Percentiles rank a stretch among this genome's conserved stretches.
These are phyloP conservation scores for Apis dorsata DNA, from an alignment of 1,140 invertebrate species.

Conservation along the genomic window DNA sequence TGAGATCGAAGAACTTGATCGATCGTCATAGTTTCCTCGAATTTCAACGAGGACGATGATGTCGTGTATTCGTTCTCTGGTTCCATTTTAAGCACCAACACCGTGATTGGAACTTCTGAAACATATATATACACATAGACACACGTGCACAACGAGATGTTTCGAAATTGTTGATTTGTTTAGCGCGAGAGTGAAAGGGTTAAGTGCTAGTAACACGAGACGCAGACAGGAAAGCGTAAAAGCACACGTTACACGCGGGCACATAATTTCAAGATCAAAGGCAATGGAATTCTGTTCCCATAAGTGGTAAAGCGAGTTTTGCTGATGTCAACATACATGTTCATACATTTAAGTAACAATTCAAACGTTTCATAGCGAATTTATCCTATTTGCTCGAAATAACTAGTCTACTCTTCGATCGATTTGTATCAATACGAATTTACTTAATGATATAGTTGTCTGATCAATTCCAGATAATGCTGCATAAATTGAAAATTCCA, in stretches of 20 bases:
- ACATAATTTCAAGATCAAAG: background rate
- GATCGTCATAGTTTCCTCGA: background rate
- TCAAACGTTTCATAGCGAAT: background rate
- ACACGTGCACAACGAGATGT: background rate
- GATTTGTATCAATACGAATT: background rate
- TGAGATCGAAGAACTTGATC: conserved; percentile 9
- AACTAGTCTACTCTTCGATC: background rate
- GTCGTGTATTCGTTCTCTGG: background rate
- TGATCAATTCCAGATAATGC: background rate
- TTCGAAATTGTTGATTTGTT: background rate
- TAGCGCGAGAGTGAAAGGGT: too few relatives aligned
- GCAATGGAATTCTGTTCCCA: background rate
- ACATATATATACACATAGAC: background rate
- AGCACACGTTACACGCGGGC: too few relatives aligned
- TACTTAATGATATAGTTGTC: background rate
- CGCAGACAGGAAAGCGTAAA: background rate
- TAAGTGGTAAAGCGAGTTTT: background rate
- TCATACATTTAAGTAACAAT: background rate
- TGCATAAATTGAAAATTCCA: background rate
- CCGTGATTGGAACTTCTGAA: conserved; percentile 22
- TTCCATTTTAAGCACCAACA: conserved; percentile 11
- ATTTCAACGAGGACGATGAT: background rate
- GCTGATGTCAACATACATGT: too few relatives aligned
- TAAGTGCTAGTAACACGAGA: background rate
- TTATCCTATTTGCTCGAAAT: background rate